Conservation (phyloP, 2,797 vertebrate species). For the Erpetoichthys calabaricus region DNA sequence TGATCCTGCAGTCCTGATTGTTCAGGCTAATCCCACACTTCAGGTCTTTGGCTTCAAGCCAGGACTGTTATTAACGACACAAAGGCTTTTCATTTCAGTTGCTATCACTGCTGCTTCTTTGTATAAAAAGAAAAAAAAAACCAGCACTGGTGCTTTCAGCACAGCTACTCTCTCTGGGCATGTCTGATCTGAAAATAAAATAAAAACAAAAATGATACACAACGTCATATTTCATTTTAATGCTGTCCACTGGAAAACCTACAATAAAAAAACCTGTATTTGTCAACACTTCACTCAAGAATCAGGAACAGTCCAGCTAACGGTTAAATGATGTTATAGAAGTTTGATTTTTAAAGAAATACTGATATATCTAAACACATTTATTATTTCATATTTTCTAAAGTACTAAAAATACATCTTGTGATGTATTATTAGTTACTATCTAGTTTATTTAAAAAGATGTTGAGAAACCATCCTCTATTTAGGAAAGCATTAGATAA, state of each 20-base stretch:
- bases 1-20: conserved; percentile 77
- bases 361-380: too few relatives aligned
- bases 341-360: too few relatives aligned
- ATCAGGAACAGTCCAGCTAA: too few relatives aligned
- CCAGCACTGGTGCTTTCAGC: background rate
- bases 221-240: conserved; percentile 1
- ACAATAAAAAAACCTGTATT: too few relatives aligned
- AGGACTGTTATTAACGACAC: conserved; percentile 72
- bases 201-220: background rate
- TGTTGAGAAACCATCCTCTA: too few relatives aligned
- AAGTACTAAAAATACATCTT: too few relatives aligned
- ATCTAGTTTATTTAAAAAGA: too few relatives aligned
- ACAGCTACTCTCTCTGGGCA: conserved; percentile 8
- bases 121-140: background rate
- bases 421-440: too few relatives aligned
- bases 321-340: too few relatives aligned
- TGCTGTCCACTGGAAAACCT: background rate
- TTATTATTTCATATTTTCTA: too few relatives aligned
- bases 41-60: conserved; percentile 63
- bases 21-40: conserved; percentile 79
- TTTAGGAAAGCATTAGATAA: too few relatives aligned
- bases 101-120: conserved; percentile 41
- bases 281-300: too few relatives aligned
- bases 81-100: conserved; percentile 73
- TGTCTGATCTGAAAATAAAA: conserved; percentile 8